These are phyloP conservation scores for Pontoporia blainvillei DNA, from an alignment of 2,113 vertebrate species.

Conservation along the genomic window DNA sequence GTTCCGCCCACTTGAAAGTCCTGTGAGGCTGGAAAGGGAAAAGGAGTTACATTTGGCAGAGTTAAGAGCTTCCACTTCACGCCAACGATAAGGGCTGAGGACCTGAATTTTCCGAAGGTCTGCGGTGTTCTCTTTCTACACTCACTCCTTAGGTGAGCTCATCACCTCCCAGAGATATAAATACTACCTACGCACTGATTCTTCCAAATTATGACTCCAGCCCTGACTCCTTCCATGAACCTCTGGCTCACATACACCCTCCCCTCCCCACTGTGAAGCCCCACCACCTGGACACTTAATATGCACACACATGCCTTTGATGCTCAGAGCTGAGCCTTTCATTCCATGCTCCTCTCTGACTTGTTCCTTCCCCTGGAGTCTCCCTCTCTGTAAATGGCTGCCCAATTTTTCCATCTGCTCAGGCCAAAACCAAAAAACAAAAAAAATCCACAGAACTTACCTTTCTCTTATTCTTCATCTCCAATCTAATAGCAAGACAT, in stretches of 20 bases:
- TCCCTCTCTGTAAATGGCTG: neutral
- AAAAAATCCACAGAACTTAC: neutral
- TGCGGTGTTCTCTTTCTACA: neutral
- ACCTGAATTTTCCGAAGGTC: neutral
- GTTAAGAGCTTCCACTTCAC: neutral
- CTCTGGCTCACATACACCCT: rapidly evolving
- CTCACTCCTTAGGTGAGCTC: too few species aligned
- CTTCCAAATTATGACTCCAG: neutral
- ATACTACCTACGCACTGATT: neutral
- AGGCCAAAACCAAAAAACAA: neutral
- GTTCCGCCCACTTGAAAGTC: neutral
- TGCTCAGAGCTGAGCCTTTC: neutral
- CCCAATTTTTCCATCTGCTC: neutral
- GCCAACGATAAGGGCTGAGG: neutral
- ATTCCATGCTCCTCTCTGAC: neutral
- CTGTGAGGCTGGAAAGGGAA: neutral
- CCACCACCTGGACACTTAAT: too few species aligned
- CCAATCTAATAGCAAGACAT: neutral
- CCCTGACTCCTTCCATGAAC: neutral
- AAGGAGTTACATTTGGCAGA: neutral
- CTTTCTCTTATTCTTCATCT: neutral
- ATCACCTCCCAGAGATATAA: neutral
- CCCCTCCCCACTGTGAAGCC: neutral
- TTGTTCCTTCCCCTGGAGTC: neutral
- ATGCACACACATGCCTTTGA: rapidly evolving